Evolutionary conservation across 2,888 invertebrate species (phyloP).

Genomic region (Gortyna flavago): DNA sequence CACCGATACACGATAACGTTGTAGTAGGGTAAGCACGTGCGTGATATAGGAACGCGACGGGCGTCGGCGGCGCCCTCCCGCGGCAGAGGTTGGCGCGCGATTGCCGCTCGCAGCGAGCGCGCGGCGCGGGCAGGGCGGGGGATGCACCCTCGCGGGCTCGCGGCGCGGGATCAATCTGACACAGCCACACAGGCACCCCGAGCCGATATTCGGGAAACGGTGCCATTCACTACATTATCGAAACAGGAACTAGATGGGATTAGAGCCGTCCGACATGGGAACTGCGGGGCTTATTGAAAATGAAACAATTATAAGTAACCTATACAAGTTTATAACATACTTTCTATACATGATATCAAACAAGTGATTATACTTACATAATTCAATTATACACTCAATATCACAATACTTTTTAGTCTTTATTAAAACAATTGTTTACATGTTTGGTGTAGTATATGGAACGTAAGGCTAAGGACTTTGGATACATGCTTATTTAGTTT

Average conservation of each 20-base stretch:
- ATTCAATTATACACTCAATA: conserved; percentile 82
- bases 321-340: conserved; percentile 84
- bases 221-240: conserved; percentile 72
- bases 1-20: conserved; percentile 76
- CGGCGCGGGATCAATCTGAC: conserved; percentile 76
- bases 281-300: conserved; percentile 66
- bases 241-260: conserved; percentile 58
- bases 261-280: conserved; percentile 46
- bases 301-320: conserved; percentile 79
- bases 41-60: conserved; percentile 72
- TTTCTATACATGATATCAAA: conserved; percentile 80
- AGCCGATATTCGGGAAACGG: conserved; percentile 76
- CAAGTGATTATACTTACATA: conserved; percentile 77
- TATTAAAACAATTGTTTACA: conserved; percentile 72
- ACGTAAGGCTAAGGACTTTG: conserved; percentile 26
- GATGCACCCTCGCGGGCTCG: conserved; percentile 81
- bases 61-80: conserved; percentile 84
- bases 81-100: conserved; percentile 88
- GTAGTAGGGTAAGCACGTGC: conserved; percentile 81
- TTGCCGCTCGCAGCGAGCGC: conserved; percentile 78
- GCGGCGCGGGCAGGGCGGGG: conserved; percentile 79
- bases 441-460: conserved; percentile 43
- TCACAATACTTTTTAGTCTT: conserved; percentile 89
- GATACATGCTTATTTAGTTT: conserved; percentile 27
- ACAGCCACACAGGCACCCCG: conserved; percentile 65